phyloP scores from a whole-genome alignment of 2,888 invertebrate genomes.

The Latrodectus hesperus region DNA sequence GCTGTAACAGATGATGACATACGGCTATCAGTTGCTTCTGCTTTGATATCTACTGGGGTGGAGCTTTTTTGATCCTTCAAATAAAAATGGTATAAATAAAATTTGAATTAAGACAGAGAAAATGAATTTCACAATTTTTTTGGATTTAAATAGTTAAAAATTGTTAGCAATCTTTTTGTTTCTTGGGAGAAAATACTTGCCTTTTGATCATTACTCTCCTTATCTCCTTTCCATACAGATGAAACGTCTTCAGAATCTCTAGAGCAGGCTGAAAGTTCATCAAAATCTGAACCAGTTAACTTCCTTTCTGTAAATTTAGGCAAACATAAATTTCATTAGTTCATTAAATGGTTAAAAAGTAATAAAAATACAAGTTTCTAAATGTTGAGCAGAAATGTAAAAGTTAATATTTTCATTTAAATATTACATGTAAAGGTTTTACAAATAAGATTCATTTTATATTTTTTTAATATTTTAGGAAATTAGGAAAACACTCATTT shows the following conservation, averaged over 20 bases:
- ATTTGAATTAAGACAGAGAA: too few species aligned
- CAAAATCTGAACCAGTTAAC: slow-evolving; percentile 25
- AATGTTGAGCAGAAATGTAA: too few species aligned
- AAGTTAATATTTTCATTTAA: not conserved
- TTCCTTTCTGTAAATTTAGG: slow-evolving; percentile 28
- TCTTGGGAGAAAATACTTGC: slow-evolving; percentile 4
- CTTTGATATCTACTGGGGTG: slow-evolving; percentile 22
- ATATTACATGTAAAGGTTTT: not conserved
- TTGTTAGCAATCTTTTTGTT: too few species aligned
- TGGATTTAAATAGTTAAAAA: too few species aligned
- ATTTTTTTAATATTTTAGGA: too few species aligned
- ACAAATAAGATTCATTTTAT: too few species aligned
- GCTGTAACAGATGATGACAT: slow-evolving; percentile 33
- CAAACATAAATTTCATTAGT: not conserved
- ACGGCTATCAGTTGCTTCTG: slow-evolving; percentile 38
- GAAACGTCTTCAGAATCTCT: slow-evolving; percentile 55
- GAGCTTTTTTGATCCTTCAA: slow-evolving; percentile 1
- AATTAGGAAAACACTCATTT: too few species aligned
- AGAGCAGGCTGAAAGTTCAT: slow-evolving; percentile 43
- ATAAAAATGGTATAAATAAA: too few species aligned
- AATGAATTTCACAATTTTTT: not conserved
- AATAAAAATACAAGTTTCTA: too few species aligned
- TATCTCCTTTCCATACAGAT: slow-evolving; percentile 14
- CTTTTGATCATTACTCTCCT: slow-evolving; percentile 13
- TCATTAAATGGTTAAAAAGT: not conserved